phyloP scores from a whole-genome alignment of 2,797 vertebrate species.

The Acrossocheilus wenchowensis region DNA sequence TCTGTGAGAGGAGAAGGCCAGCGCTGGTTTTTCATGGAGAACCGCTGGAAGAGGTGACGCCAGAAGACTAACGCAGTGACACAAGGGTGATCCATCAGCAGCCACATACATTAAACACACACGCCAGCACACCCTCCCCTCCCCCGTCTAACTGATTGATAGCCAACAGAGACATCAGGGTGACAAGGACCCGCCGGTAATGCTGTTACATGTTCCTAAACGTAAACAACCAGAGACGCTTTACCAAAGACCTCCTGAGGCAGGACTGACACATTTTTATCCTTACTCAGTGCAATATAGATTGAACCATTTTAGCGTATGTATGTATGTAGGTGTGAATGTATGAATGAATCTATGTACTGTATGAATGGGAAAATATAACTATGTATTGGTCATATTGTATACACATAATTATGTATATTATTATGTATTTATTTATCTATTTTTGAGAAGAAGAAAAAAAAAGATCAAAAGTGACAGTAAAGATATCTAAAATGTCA shows the following conservation, averaged over 20 bases:
- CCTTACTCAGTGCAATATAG: background rate
- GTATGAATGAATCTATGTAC: too few relatives aligned
- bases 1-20: background rate
- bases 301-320: background rate
- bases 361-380: background rate
- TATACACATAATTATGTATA: background rate
- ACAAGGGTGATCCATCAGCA: slow-evolving; percentile 19
- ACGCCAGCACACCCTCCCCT: background rate
- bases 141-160: background rate
- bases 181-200: slow-evolving; percentile 21
- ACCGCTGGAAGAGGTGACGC: background rate
- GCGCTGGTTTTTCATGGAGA: background rate
- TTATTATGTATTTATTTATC: background rate
- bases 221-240: background rate
- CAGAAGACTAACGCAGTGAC: slow-evolving; percentile 11
- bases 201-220: slow-evolving; percentile 13
- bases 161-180: slow-evolving; percentile 13
- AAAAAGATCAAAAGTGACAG: background rate
- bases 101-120: slow-evolving; percentile 17
- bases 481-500: background rate
- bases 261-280: background rate
- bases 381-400: background rate
- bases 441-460: too few relatives aligned
- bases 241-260: background rate
- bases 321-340: too few relatives aligned